Percentiles rank a stretch among this genome's conserved stretches.
Evolutionary conservation across 2,888 invertebrate species (phyloP).

Genomic region (Thymelicus lineola): DNA sequence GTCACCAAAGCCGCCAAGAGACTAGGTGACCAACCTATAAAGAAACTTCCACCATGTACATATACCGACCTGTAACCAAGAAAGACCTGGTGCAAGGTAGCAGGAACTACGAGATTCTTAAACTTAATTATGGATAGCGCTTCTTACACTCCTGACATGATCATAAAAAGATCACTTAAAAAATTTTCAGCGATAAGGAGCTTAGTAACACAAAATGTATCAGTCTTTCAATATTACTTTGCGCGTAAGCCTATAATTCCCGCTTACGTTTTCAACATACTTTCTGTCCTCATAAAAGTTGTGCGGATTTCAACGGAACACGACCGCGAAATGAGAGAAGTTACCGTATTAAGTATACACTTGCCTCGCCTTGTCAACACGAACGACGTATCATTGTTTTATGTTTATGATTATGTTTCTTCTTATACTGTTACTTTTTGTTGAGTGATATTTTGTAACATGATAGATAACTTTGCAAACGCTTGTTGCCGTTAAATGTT

Average conservation of each 20-base stretch:
- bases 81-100: no score
- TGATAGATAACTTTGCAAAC: no score
- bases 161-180: no score
- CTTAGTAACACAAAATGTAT: neutral
- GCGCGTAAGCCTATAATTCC: slow-evolving; percentile 11
- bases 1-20: no score
- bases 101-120: no score
- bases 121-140: no score
- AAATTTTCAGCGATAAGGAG: neutral
- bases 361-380: slow-evolving; percentile 7
- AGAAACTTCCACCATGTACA: no score
- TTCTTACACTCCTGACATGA: no score
- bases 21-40: no score
- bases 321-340: slow-evolving; percentile 2
- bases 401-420: neutral
- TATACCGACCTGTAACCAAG: no score
- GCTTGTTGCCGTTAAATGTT: no score
- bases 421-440: neutral
- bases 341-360: neutral
- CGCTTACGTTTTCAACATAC: neutral
- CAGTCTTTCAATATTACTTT: slow-evolving; percentile 8
- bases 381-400: neutral
- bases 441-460: neutral
- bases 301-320: slow-evolving; percentile 51
- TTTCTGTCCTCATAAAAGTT: slow-evolving; percentile 58